A percentile compares a stretch with the other conserved stretches of the same genome.
Evolutionary conservation across 1,140 invertebrate species (phyloP).

Genomic region (Bombus huntii): DNA sequence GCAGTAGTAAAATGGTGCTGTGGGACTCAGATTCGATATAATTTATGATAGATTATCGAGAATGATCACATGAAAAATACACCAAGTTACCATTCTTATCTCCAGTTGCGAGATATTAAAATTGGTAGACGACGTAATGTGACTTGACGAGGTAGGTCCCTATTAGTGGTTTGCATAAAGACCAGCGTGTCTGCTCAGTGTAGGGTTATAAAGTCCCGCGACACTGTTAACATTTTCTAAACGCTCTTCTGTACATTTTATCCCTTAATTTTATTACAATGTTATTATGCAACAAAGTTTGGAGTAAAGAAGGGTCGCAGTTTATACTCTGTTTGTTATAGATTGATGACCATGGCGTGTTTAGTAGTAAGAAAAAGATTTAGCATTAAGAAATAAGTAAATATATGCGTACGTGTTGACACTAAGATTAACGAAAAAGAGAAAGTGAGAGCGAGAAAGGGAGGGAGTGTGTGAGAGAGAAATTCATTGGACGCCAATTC

Average conservation of each 20-base stretch:
- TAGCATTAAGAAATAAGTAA: conserved; percentile 50
- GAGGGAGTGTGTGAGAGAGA: conserved; percentile 33
- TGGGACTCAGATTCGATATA: conserved; percentile 51
- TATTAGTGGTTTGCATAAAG: conserved; percentile 49
- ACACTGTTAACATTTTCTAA: conserved; percentile 77
- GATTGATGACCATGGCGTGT: conserved; percentile 63
- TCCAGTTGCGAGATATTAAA: conserved; percentile 14
- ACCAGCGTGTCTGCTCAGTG: conserved; percentile 74
- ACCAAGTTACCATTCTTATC: background rate
- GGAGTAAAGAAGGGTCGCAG: conserved; percentile 69
- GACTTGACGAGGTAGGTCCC: conserved; percentile 36
- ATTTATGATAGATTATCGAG: conserved; percentile 6
- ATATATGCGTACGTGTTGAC: conserved; percentile 57
- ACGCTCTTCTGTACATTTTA: conserved; percentile 82
- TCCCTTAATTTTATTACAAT: conserved; percentile 79
- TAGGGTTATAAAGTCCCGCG: conserved; percentile 76
- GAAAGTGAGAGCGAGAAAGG: conserved; percentile 28
- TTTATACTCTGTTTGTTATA: conserved; percentile 68
- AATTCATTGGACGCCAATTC: conserved; percentile 32
- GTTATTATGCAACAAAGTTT: conserved; percentile 71
- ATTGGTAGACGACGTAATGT: conserved; percentile 22
- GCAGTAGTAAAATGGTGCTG: conserved; percentile 58
- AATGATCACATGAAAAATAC: background rate
- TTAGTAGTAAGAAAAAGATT: conserved; percentile 56
- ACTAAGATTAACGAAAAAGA: conserved; percentile 43